A percentile compares a stretch with the other conserved stretches of the same genome.
Evolutionary conservation across 2,113 vertebrate genomes (phyloP).

Genomic region (Suricata suricatta): DNA sequence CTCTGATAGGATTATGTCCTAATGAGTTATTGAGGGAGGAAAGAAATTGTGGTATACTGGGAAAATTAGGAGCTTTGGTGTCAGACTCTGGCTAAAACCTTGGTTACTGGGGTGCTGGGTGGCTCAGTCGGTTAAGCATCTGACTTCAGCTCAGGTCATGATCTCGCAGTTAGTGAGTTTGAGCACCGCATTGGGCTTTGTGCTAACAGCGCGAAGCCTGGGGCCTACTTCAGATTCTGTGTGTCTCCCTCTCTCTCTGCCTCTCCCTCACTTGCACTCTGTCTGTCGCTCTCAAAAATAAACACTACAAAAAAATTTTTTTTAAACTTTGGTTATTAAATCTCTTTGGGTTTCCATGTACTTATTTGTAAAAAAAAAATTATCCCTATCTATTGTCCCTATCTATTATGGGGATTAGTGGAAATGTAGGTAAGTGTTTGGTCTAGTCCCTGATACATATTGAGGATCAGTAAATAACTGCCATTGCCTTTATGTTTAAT

Average conservation of each 20-base stretch:
- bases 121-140: no score
- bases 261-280: no score
- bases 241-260: no score
- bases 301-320: no score
- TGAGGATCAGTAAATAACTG: background rate
- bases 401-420: background rate
- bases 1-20: background rate
- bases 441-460: background rate
- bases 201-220: no score
- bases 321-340: background rate
- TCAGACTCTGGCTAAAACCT: background rate
- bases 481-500: background rate
- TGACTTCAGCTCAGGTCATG: no score
- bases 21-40: background rate
- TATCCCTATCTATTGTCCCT: background rate
- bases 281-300: no score
- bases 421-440: background rate
- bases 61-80: background rate
- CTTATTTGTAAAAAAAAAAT: conserved; percentile 12
- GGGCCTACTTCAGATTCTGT: no score
- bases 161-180: no score
- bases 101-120: background rate
- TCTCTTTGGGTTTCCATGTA: background rate
- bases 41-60: background rate
- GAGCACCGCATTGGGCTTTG: no score